phyloP scores from a whole-genome alignment of 2,113 vertebrate species.

The Candoia aspera region DNA sequence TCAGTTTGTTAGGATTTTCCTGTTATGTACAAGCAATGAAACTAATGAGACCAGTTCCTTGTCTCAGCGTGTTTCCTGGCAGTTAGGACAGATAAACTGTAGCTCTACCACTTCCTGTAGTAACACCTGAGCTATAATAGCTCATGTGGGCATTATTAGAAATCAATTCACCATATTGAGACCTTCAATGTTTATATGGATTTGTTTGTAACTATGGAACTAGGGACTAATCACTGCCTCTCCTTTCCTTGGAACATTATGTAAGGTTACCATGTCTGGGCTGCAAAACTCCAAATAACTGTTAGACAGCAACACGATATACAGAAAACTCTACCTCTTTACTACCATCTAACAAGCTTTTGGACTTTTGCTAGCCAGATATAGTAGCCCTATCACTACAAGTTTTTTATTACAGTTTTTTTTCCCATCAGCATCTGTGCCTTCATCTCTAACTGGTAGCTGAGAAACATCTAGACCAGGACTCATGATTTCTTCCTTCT shows the following conservation, averaged over 20 bases:
- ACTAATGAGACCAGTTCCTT: too few relatives aligned
- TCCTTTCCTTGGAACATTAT: not conserved
- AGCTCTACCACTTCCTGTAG: not conserved
- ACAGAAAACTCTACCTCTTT: too few relatives aligned
- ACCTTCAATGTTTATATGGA: not conserved
- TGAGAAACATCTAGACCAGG: not conserved
- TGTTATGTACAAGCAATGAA: too few relatives aligned
- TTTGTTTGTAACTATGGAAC: not conserved
- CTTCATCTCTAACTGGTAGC: constrained; percentile 1
- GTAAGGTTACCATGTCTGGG: too few relatives aligned
- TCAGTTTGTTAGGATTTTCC: too few relatives aligned
- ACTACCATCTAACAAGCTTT: too few relatives aligned
- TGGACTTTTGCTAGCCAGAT: too few relatives aligned
- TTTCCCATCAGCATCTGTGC: not conserved
- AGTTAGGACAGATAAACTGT: too few relatives aligned
- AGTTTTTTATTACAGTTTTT: not conserved
- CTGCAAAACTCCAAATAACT: too few relatives aligned
- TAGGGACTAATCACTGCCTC: not conserved
- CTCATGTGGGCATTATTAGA: not conserved
- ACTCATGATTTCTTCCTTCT: constrained; percentile 25
- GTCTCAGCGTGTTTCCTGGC: too few relatives aligned
- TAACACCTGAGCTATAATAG: not conserved
- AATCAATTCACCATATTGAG: not conserved
- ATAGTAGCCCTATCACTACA: too few relatives aligned
- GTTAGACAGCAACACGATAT: too few relatives aligned